These are phyloP conservation scores for Ardeotis arabs DNA, from an alignment of 2,113 vertebrate species.

Conservation along the genomic window DNA sequence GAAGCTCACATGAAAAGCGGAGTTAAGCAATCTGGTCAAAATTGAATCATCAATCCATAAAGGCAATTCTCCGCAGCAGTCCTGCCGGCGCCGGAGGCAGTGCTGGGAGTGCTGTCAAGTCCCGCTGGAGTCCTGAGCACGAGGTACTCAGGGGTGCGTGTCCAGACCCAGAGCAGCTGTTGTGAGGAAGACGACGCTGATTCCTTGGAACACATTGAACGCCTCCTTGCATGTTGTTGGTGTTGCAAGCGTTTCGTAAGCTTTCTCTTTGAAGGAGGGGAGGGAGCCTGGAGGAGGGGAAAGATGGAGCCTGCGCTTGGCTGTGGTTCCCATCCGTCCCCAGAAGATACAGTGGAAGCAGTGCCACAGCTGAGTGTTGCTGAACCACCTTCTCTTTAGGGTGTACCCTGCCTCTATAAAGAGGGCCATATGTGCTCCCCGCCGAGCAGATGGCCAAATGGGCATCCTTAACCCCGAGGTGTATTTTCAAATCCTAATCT, in stretches of 20 bases:
- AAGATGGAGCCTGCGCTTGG: neutral
- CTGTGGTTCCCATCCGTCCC: neutral
- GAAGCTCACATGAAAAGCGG: neutral
- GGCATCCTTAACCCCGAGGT: neutral
- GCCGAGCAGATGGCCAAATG: neutral
- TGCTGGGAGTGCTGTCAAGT: accelerated
- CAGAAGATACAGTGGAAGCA: neutral
- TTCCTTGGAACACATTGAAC: accelerated
- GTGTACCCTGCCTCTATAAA: neutral
- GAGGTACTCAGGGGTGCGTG: accelerated
- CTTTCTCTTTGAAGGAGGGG: neutral
- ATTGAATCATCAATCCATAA: neutral
- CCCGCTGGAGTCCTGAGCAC: accelerated
- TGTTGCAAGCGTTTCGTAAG: neutral
- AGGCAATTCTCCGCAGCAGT: neutral
- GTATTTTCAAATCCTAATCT: neutral
- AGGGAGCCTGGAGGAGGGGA: neutral
- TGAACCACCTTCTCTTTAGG: neutral
- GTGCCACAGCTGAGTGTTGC: neutral
- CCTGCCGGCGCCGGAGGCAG: accelerated
- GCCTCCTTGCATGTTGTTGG: accelerated
- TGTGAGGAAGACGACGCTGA: neutral
- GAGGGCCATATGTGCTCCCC: no score
- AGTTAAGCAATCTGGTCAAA: neutral
- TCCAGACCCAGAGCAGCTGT: neutral